These are phyloP conservation scores for Apamea monoglypha DNA, from an alignment of 2,888 invertebrate genomes.

Conservation along the genomic window DNA sequence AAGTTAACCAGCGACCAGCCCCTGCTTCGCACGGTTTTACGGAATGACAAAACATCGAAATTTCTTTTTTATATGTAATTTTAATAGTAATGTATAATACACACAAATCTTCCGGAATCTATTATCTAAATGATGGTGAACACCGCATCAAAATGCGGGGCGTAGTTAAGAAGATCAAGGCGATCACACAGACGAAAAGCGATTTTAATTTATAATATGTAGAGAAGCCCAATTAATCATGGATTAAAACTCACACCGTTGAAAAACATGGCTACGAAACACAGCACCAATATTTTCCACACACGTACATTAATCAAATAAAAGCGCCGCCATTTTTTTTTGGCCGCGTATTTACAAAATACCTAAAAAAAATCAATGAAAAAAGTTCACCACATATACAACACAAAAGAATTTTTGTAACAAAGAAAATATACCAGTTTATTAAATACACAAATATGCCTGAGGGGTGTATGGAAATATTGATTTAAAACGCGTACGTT, in stretches of 20 bases:
- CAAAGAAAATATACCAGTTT: constrained; percentile 39
- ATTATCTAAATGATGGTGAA: neutral
- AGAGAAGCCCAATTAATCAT: neutral
- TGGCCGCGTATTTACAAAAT: constrained; percentile 10
- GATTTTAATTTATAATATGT: neutral
- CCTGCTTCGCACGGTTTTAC: no score
- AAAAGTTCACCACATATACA: constrained; percentile 13
- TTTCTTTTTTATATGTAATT: no score
- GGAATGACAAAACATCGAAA: no score
- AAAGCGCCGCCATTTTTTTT: constrained; percentile 21
- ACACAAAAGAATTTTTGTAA: constrained; percentile 34
- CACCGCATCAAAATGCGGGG: neutral
- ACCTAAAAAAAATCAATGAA: constrained; percentile 23
- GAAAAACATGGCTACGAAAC: constrained; percentile 10
- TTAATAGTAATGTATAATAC: no score
- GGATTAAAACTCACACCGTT: neutral
- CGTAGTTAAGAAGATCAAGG: neutral
- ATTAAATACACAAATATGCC: constrained; percentile 40
- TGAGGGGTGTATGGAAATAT: constrained; percentile 55
- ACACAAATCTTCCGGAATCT: no score
- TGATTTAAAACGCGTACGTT: constrained; percentile 55
- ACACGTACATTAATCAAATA: constrained; percentile 12
- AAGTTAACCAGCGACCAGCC: no score
- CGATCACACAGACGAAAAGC: no score
- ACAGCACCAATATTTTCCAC: neutral